Percentiles rank a stretch among this genome's conserved stretches.
Evolutionary conservation across 2,888 invertebrate genomes (phyloP).

Genomic region (Callimorpha dominula): DNA sequence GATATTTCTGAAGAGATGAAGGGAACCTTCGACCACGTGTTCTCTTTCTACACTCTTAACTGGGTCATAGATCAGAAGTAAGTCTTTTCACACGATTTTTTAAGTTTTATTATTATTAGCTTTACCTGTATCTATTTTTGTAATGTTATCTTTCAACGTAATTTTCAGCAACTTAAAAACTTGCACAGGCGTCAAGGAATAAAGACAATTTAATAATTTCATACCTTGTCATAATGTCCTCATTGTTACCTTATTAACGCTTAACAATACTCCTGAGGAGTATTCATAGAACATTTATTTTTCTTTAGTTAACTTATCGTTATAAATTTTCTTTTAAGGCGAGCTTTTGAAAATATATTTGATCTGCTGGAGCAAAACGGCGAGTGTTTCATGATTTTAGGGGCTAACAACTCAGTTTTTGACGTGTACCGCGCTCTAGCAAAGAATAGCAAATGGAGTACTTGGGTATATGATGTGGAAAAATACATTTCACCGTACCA

Average conservation of each 20-base stretch:
- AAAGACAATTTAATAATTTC: not conserved
- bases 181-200: too few species aligned
- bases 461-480: slow-evolving; percentile 88
- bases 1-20: slow-evolving; percentile 78
- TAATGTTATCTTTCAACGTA: not conserved
- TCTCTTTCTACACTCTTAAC: slow-evolving; percentile 92
- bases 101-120: not conserved
- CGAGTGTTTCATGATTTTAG: slow-evolving; percentile 89
- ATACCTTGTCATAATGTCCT: not conserved
- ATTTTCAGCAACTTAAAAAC: not conserved
- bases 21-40: slow-evolving; percentile 88
- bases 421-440: slow-evolving; percentile 89
- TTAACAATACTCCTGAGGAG: not conserved
- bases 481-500: slow-evolving; percentile 70
- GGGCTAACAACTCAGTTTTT: slow-evolving; percentile 89
- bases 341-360: slow-evolving; percentile 86
- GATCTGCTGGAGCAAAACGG: slow-evolving; percentile 89
- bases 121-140: not conserved
- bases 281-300: too few species aligned
- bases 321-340: slow-evolving; percentile 65
- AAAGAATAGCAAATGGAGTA: slow-evolving; percentile 82
- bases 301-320: not conserved
- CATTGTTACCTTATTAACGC: not conserved
- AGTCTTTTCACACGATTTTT: slow-evolving; percentile 50
- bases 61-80: slow-evolving; percentile 91